Evolutionary conservation across 2,888 invertebrate genomes (phyloP).

Genomic region (Sesia apiformis): DNA sequence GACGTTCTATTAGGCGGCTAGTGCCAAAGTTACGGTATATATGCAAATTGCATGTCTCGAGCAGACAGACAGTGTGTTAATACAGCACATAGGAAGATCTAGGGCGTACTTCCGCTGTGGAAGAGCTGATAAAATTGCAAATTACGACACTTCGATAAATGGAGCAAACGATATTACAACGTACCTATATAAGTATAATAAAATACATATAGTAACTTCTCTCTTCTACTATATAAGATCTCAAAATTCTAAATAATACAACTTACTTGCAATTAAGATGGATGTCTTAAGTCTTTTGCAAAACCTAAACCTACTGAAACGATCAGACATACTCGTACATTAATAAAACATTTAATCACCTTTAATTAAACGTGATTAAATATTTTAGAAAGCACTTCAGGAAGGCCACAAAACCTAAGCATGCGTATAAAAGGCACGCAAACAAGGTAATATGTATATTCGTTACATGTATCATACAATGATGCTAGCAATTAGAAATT

Average conservation of each 20-base stretch:
- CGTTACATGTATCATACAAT: too few relatives aligned
- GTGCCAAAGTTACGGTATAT: slow-evolving; percentile 16
- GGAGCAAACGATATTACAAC: background rate
- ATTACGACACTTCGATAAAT: slow-evolving; percentile 25
- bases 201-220: too few relatives aligned
- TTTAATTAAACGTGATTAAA: slow-evolving; percentile 6
- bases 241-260: too few relatives aligned
- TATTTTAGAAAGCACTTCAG: slow-evolving; percentile 31
- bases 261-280: too few relatives aligned
- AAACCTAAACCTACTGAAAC: too few relatives aligned
- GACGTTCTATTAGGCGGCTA: slow-evolving; percentile 11
- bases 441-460: slow-evolving; percentile 2
- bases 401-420: slow-evolving; percentile 33
- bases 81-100: slow-evolving; percentile 37
- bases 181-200: too few relatives aligned
- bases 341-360: background rate
- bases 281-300: too few relatives aligned
- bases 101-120: slow-evolving; percentile 52
- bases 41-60: slow-evolving; percentile 22
- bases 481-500: too few relatives aligned
- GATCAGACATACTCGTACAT: too few relatives aligned
- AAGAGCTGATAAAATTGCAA: slow-evolving; percentile 52
- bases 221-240: too few relatives aligned
- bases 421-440: slow-evolving; percentile 36
- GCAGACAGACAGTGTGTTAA: slow-evolving; percentile 25